Conservation (phyloP, 2,888 invertebrate genomes). For the Thecophora atra region DNA sequence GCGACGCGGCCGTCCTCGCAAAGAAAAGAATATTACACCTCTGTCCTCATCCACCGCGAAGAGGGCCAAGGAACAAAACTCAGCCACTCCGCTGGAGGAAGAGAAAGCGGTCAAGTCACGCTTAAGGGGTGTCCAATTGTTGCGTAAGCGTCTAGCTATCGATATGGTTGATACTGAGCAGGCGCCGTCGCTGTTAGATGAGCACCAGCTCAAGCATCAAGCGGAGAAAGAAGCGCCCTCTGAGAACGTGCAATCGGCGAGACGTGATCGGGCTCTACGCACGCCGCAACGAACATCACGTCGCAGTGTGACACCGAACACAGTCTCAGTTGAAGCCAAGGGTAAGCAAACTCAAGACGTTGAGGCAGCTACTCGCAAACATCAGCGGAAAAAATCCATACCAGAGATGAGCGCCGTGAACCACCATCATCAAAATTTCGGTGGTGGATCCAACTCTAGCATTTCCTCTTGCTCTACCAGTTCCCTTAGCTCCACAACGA, state of each 20-base stretch:
- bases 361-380: constrained; percentile 38
- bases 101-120: constrained; percentile 54
- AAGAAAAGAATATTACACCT: constrained; percentile 50
- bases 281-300: constrained; percentile 57
- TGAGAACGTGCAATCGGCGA: constrained; percentile 34
- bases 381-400: constrained; percentile 30
- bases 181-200: constrained; percentile 41
- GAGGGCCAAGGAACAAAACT: background rate
- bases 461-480: constrained; percentile 45
- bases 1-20: constrained; percentile 68
- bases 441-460: constrained; percentile 46
- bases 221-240: constrained; percentile 6
- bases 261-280: constrained; percentile 50
- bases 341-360: constrained; percentile 26
- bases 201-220: constrained; percentile 11
- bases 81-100: constrained; percentile 10
- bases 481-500: constrained; percentile 42
- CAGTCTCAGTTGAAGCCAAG: constrained; percentile 31
- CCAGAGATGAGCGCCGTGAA: background rate
- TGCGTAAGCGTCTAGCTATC: constrained; percentile 61
- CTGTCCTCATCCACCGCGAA: background rate
- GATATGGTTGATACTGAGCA: constrained; percentile 60
- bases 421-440: constrained; percentile 42
- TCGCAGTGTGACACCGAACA: constrained; percentile 53
- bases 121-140: constrained; percentile 55